Evolutionary conservation across 2,113 vertebrate genomes (phyloP).

Genomic region (Corythaeola cristata): DNA sequence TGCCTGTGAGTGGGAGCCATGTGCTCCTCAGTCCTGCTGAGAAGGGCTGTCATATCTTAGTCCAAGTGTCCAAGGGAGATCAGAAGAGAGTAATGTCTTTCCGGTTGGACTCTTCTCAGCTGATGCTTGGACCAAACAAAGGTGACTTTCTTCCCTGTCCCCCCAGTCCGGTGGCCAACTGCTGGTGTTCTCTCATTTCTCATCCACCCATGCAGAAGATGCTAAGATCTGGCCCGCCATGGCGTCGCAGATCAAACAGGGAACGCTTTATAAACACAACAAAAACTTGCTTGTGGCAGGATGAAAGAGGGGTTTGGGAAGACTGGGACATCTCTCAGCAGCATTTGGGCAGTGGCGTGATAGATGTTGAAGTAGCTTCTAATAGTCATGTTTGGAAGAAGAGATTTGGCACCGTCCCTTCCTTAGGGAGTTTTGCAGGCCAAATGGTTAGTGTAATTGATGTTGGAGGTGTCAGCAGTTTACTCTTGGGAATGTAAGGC

Average conservation of each 20-base stretch:
- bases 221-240: fast-evolving
- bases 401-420: background rate
- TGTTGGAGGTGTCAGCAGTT: background rate
- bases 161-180: fast-evolving
- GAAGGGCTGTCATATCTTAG: background rate
- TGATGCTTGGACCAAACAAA: background rate
- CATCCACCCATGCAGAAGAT: background rate
- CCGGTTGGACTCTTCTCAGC: background rate
- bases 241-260: background rate
- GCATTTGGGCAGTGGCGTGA: background rate
- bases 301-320: background rate
- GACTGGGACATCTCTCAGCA: background rate
- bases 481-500: background rate
- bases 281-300: background rate
- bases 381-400: background rate
- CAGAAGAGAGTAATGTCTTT: background rate
- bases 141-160: background rate
- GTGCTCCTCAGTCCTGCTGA: background rate
- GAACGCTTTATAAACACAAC: background rate
- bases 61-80: background rate
- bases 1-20: background rate
- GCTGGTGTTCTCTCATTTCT: background rate
- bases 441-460: background rate
- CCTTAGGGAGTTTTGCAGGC: background rate
- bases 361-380: background rate